These are phyloP conservation scores for Sus scrofa DNA, from an alignment of 2,113 vertebrate genomes.

Conservation along the genomic window T2T-Sscrofa CM000824.6:77504501-77505000, in stretches of 20 bases:
- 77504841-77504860: slow-evolving; percentile 85
- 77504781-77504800: slow-evolving; percentile 68
- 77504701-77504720: slow-evolving; percentile 90
- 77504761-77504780: slow-evolving; percentile 87
- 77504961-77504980: background rate
- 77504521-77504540: slow-evolving; percentile 89
- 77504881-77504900: background rate
- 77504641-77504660: slow-evolving; percentile 89
- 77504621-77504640: slow-evolving; percentile 91
- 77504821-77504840: slow-evolving; percentile 82
- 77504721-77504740: slow-evolving; percentile 88
- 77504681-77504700: slow-evolving; percentile 93
- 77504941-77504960: slow-evolving; percentile 11
- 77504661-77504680: slow-evolving; percentile 93
- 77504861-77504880: slow-evolving; percentile 81
- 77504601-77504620: slow-evolving; percentile 91
- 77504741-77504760: slow-evolving; percentile 85
- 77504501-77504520: slow-evolving; percentile 87
- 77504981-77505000: background rate
- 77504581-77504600: slow-evolving; percentile 89
- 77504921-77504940: background rate
- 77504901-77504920: background rate
- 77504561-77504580: slow-evolving; percentile 87
- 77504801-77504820: slow-evolving; percentile 89
- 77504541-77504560: slow-evolving; percentile 86